These are phyloP conservation scores for Oegoconia quadripuncta DNA, from an alignment of 2,888 invertebrate species.

Conservation along the genomic window DNA sequence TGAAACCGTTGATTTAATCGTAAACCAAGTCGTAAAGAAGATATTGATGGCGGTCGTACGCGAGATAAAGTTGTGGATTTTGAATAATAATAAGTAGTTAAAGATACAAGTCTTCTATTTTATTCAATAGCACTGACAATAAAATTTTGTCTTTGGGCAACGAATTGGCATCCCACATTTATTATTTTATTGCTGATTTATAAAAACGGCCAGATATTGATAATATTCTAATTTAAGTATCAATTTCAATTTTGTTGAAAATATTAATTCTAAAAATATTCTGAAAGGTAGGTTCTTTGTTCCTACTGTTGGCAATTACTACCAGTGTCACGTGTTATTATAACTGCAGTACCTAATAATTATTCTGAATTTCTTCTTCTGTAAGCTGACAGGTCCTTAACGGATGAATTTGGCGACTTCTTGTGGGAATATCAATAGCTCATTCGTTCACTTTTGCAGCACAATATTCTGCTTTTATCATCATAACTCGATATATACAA, in stretches of 20 bases:
- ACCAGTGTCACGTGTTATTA: no score
- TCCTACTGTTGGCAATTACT: no score
- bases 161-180: neutral
- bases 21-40: constrained; percentile 57
- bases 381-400: no score
- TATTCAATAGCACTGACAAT: constrained; percentile 13
- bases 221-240: neutral
- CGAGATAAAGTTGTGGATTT: constrained; percentile 55
- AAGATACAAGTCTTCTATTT: constrained; percentile 15
- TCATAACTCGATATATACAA: no score
- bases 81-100: constrained; percentile 38
- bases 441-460: no score
- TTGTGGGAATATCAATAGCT: no score
- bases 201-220: neutral
- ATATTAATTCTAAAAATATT: no score
- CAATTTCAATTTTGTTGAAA: neutral
- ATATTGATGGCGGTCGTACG: constrained; percentile 52
- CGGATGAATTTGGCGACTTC: no score
- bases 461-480: no score
- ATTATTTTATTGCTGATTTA: neutral
- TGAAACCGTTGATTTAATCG: constrained; percentile 67
- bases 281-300: no score
- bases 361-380: no score
- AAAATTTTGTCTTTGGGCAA: constrained; percentile 4
- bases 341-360: no score